phyloP scores from a whole-genome alignment of 2,888 invertebrate genomes.

The Exephanes ischioxanthus region DNA sequence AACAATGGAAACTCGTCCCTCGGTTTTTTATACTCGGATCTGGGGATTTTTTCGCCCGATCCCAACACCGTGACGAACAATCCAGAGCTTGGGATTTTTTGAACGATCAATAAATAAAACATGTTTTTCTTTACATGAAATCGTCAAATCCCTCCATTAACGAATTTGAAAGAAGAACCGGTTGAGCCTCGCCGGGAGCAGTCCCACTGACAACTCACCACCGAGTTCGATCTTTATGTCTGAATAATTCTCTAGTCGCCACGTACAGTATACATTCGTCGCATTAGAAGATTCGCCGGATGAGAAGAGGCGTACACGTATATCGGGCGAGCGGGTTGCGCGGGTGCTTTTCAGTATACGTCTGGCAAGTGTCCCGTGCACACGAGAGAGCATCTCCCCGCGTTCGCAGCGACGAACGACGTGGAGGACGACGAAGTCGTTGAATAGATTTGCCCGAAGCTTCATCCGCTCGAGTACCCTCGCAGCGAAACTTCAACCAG shows the following conservation, averaged over 20 bases:
- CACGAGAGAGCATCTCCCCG: constrained; percentile 28
- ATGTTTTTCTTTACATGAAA: no score
- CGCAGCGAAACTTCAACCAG: constrained; percentile 54
- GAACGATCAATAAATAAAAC: no score
- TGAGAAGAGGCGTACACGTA: constrained; percentile 32
- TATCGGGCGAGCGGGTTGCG: neutral
- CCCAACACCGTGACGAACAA: neutral
- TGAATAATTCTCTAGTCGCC: neutral
- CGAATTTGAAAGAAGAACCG: neutral
- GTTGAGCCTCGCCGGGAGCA: neutral
- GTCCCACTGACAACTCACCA: neutral
- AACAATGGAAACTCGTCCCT: neutral
- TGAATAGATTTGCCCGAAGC: constrained; percentile 61
- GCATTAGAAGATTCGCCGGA: constrained; percentile 3
- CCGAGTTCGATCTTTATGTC: constrained; percentile 3
- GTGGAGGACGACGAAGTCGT: constrained; percentile 50
- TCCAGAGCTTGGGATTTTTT: neutral
- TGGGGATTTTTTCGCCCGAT: neutral
- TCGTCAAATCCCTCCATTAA: no score
- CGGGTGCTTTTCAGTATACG: constrained; percentile 45
- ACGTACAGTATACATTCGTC: neutral
- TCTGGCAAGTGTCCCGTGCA: constrained; percentile 45
- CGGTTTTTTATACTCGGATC: neutral
- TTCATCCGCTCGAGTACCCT: constrained; percentile 60
- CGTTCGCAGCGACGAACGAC: constrained; percentile 19